Evolutionary conservation across 2,797 vertebrate species (phyloP).

Genomic region (Brachyalestes nurse): DNA sequence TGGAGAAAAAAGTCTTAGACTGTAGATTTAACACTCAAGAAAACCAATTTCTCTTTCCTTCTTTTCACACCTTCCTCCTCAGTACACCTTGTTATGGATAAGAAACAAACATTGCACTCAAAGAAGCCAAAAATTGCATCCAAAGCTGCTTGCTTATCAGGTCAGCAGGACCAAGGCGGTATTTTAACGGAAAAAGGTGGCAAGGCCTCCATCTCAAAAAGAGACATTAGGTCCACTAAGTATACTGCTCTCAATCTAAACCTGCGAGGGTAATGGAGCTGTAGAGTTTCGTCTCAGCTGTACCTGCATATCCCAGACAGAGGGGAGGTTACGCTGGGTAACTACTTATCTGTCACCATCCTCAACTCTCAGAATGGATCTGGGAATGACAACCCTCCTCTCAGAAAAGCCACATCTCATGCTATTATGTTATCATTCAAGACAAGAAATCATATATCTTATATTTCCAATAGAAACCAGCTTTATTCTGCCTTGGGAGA

Average conservation of each 20-base stretch:
- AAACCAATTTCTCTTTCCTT: constrained; percentile 8
- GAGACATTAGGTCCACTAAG: constrained; percentile 15
- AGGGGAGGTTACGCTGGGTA: constrained; percentile 8
- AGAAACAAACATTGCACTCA: neutral
- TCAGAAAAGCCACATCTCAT: constrained; percentile 6
- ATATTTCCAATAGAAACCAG: neutral
- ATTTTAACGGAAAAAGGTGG: constrained; percentile 31
- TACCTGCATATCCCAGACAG: neutral
- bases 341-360: constrained; percentile 17
- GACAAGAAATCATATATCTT: constrained; percentile 18
- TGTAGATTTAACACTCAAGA: constrained; percentile 2
- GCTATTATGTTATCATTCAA: constrained; percentile 19
- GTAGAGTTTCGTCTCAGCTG: constrained; percentile 4
- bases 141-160: constrained; percentile 27
- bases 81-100: constrained; percentile 3
- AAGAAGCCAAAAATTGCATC: constrained; percentile 16
- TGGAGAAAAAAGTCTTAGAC: neutral
- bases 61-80: neutral
- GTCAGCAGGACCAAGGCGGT: constrained; percentile 32
- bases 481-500: neutral
- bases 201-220: neutral
- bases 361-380: constrained; percentile 4
- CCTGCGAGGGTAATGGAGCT: constrained; percentile 18
- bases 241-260: constrained; percentile 15
- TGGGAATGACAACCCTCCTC: neutral